Base-by-base conservation (phyloP, 2,113 vertebrate genomes). In the Sylvia atricapilla region DNA sequence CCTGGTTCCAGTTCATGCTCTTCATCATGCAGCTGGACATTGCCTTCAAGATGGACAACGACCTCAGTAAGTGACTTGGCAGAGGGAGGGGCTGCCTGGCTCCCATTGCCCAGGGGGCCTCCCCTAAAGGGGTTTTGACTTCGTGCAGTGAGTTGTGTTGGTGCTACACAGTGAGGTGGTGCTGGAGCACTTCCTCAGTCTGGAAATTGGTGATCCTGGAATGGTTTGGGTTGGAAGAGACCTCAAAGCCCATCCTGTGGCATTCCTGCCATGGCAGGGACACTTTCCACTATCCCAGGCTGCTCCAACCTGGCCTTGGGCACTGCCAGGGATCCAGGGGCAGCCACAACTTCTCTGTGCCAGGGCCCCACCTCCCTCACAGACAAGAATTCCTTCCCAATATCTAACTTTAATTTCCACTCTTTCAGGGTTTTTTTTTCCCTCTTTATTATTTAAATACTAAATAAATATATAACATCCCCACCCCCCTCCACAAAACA, bases 1-100 rank as follows among this genome's bases (percentile, higher is more conserved):
- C 99, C 75, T 99, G 99, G 99, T 99, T 99, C 98, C 99, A 99
- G 95, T 99, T 99, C 91, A 99, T 99, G 98, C 97, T 99, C 14
- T 98, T 99, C 93, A 98, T 99, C 97, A 97, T 99, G 93, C 99
- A 99, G 93, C 98, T 99, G 91, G 99, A 99, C 97, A 99, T 99
- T 0, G 99, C 98, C 3, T 99, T 99, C 95, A 99, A 99, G 97
- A 96, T 98, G 89, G 93, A 98, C 97, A 99, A 99, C 37, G 98
- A 99, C 90, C 99, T 99, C 19, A 98, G 99, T 99, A 96, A 99
- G 99, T 98, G n/a, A 0, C 15, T 5, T 5, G 2, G 12, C 6
- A 0, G 2, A 0, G 1, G 11, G 27, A 50, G 24, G 1, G 6
- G 50, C 63, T 46, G 49, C 5, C 56, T 13, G 44, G 3, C 18